Base-by-base conservation (phyloP, 2,797 vertebrate species). In the Urosaurus nigricauda region DNA sequence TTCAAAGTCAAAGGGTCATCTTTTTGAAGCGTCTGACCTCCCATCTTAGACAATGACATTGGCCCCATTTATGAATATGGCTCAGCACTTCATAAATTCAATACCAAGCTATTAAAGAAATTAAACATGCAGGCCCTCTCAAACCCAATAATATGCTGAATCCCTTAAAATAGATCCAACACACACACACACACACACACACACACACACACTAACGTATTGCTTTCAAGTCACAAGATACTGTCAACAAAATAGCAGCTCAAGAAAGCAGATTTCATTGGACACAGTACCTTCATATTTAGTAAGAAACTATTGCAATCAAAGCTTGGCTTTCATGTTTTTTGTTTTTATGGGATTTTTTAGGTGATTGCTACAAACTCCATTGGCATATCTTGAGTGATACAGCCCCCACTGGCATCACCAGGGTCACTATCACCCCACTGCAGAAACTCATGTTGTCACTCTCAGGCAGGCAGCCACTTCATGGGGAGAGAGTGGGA, bases 81-180 rank as follows among this genome's bases (percentile, higher is more conserved):
- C 79, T 68, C 29, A 24, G 26, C 5, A 13, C 21, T 83, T 90
- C 74, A 79, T 83, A 68, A 83, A 78, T 91, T 78, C 53, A 73
- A 11, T 71, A 86, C 43, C 29, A 92, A 85, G 73, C 32, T 74
- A 53, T 86, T 90, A 86, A 78, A 79, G 51, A 35, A 79, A 90
- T 87, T 83, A 79, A 86, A 89, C n/a, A 40, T 74, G 83, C 4
- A 92, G 5, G 0, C 40, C 65, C 78, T 37, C 81, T 71, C 56
- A 53, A 74, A 12, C 79, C 75, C 0, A 0, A 58, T 35, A 73
- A 82, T 43, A 85, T 6, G 19, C 56, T 91, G 53, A 84, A 71
- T 21, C n/a, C 53, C 74, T 32, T 91, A 88, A 53, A 89, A 4
- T 78, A 86, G 0, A 53, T 53, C 60, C 56, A 7, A 24, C 40